A percentile compares a stretch with the other conserved stretches of the same genome.
Conservation (phyloP, 2,797 vertebrate genomes). For the Lepidocolaptes lacrymiger region DNA sequence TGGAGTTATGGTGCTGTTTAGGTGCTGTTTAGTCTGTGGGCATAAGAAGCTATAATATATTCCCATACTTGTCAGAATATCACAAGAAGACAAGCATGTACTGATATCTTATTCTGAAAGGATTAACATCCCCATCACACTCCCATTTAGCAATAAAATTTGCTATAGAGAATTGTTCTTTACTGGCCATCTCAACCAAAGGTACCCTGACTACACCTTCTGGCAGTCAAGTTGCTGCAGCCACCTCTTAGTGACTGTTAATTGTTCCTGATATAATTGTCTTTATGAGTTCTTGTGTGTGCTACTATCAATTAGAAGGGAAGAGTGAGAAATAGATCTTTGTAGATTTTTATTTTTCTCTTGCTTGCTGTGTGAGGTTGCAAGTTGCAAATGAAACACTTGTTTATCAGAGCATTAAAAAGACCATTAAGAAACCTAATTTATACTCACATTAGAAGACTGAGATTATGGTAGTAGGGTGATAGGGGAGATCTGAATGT, state of each 20-base stretch:
- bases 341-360: neutral
- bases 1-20: neutral
- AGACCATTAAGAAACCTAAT: neutral
- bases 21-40: neutral
- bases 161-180: neutral
- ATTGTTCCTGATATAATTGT: neutral
- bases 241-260: neutral
- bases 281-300: neutral
- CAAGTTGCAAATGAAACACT: neutral
- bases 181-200: neutral
- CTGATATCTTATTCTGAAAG: neutral
- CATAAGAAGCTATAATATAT: neutral
- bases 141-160: neutral
- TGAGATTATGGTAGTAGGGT: rapidly evolving
- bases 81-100: neutral
- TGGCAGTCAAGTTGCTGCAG: neutral
- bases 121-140: neutral
- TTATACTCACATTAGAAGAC: neutral
- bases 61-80: neutral
- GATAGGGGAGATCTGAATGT: neutral
- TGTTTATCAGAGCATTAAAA: neutral
- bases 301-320: neutral
- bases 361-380: neutral
- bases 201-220: conserved; percentile 30
- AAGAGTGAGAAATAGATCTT: neutral